phyloP scores from a whole-genome alignment of 2,888 invertebrate species.

The Coremacera marginata region DNA sequence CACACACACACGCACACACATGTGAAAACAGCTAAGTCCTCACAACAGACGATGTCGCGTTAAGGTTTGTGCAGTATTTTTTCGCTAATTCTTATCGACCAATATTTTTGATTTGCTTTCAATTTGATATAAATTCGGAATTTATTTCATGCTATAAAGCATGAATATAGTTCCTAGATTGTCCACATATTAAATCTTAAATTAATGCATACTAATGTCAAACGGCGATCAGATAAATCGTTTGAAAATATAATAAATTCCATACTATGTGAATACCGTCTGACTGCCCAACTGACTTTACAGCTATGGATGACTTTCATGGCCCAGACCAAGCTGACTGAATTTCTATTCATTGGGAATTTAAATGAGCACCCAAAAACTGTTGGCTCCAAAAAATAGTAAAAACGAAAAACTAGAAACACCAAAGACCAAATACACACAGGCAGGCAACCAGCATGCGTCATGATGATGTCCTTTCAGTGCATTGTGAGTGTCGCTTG shows the following conservation, averaged over 20 bases:
- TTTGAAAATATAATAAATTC: constrained; percentile 26
- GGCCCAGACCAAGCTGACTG: constrained; percentile 16
- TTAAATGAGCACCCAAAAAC: constrained; percentile 30
- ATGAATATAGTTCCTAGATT: background rate
- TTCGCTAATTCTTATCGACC: too few species aligned
- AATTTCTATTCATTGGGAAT: constrained; percentile 36
- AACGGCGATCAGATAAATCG: constrained; percentile 28
- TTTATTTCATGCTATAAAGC: background rate
- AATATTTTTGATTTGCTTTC: too few species aligned
- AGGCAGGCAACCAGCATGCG: constrained; percentile 31
- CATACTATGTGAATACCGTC: background rate
- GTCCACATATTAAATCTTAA: constrained; percentile 11
- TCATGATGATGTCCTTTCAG: constrained; percentile 38
- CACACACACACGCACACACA: too few species aligned
- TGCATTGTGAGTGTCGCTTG: constrained; percentile 33
- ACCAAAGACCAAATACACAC: background rate
- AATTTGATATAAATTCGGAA: too few species aligned
- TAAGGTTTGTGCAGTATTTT: too few species aligned
- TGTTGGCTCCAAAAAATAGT: background rate
- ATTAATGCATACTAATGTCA: constrained; percentile 26
- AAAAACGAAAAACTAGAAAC: background rate
- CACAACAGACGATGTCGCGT: background rate
- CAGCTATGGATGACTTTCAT: background rate
- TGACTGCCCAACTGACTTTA: constrained; percentile 7
- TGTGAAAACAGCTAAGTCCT: background rate